phyloP scores from a whole-genome alignment of 2,113 vertebrate genomes.

The Zootoca vivipara region DNA sequence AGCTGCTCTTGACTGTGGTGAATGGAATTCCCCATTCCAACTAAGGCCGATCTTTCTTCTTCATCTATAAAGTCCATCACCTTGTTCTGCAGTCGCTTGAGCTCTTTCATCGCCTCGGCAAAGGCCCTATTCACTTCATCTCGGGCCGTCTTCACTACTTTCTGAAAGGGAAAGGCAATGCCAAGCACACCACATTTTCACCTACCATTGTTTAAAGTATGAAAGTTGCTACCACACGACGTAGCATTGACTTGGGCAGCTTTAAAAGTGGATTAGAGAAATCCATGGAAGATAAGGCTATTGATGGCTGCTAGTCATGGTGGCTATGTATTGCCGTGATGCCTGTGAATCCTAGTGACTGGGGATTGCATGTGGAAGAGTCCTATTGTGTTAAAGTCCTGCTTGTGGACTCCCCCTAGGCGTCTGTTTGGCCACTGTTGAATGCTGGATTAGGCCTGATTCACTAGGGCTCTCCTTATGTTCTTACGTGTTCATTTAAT shows the following conservation, averaged over 20 bases:
- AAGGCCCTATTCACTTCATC: slow-evolving; percentile 60
- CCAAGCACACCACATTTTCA: neutral
- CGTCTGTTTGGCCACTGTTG: neutral
- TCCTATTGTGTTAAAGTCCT: neutral
- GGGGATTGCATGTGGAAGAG: neutral
- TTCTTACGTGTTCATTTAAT: neutral
- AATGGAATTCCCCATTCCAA: slow-evolving; percentile 50
- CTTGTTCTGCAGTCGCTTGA: slow-evolving; percentile 54
- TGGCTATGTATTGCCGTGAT: neutral
- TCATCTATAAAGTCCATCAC: slow-evolving; percentile 61
- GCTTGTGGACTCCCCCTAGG: neutral
- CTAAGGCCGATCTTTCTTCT: slow-evolving; percentile 50
- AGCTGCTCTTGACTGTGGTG: slow-evolving; percentile 53
- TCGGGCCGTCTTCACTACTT: slow-evolving; percentile 42
- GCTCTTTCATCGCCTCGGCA: slow-evolving; percentile 46
- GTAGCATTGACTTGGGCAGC: neutral
- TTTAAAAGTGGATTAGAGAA: neutral
- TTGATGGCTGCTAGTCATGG: neutral
- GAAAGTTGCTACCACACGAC: neutral
- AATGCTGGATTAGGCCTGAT: neutral
- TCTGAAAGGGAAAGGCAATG: slow-evolving; percentile 26
- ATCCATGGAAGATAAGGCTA: neutral
- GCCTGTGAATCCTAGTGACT: neutral
- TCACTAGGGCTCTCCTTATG: neutral
- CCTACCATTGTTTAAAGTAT: neutral